Base-by-base conservation (phyloP, 2,888 invertebrate species). In the Scrobipalpa costella region DNA sequence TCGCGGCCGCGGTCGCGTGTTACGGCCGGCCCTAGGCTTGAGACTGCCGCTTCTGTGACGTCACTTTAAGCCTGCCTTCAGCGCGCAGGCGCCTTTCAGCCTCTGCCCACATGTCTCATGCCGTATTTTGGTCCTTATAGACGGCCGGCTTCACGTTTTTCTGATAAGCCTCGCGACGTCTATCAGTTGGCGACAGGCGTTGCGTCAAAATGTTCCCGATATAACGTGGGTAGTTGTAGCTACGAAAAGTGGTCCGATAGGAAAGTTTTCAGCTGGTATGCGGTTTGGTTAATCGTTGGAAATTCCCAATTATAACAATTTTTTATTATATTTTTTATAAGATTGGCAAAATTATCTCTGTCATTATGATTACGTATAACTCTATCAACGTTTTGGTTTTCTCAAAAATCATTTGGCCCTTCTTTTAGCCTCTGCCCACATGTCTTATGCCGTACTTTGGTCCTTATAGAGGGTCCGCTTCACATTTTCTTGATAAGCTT, bases 11-110 rank as follows among this genome's bases (percentile, higher is more conserved):
- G 76, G 72, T 63, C 67, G 66, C 79, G 75, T 74, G 79, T 73
- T 77, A 72, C 77, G 74, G 76, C 75, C 76, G 75, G 75, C 75
- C 69, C 75, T 68, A 74, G 76, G 75, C 74, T 74, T 66, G 71
- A 73, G 76, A 83, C 83, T 81, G 83, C 71, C 76, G 72, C 69
- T 40, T 17, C 5, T 63, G 80, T 78, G 83, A 80, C 84, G 84
- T 80, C 83, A 79, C 74, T 70, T 64, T 62, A 49, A 61, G 68
- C 65, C 62, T 63, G 58, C 64, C 68, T 38, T 63, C 68, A 66
- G 67, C 68, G 72, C 72, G 71, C 68, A 40, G 63, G 75, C 72
- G 73, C 71, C 64, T 17, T 47, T 52, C 66, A 59, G 63, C 55
- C 57, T 61, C 44, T 44, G 73, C 77, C 75, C 77, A 75, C 58